These are phyloP conservation scores for Grammomys surdaster DNA, from an alignment of 2,113 vertebrate species.

Conservation along the genomic window DNA sequence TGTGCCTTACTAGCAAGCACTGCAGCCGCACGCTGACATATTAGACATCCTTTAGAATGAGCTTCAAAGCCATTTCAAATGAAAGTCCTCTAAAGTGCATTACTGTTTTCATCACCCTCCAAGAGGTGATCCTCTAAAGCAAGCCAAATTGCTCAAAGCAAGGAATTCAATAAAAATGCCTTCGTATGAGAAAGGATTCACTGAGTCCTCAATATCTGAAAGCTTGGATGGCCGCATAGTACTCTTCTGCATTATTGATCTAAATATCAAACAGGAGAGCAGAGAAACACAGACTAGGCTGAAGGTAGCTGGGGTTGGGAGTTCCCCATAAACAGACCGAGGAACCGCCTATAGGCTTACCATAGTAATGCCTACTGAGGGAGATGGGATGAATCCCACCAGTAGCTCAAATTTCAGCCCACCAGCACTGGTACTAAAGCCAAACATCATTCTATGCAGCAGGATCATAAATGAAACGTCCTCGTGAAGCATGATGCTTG, in stretches of 20 bases:
- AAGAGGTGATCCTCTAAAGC: background rate
- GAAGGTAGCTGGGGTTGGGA: background rate
- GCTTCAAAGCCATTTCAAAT: background rate
- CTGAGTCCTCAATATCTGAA: background rate
- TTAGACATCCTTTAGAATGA: background rate
- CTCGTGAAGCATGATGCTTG: background rate
- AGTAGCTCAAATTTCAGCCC: background rate
- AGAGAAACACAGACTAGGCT: background rate
- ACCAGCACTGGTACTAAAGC: background rate
- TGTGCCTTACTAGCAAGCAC: background rate
- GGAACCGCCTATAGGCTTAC: background rate
- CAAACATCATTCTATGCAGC: background rate
- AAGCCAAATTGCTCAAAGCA: background rate
- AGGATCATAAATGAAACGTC: background rate
- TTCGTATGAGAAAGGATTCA: background rate
- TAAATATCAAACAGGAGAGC: background rate
- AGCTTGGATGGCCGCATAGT: background rate
- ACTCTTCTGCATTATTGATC: conserved; percentile 31
- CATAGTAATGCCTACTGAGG: background rate
- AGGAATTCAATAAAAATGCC: background rate
- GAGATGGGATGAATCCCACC: background rate
- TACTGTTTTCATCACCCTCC: background rate
- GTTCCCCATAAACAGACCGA: background rate
- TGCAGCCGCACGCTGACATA: background rate
- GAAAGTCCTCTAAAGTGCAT: background rate